Conservation (phyloP, 2,113 vertebrate genomes). For the Polyodon spathula region DNA sequence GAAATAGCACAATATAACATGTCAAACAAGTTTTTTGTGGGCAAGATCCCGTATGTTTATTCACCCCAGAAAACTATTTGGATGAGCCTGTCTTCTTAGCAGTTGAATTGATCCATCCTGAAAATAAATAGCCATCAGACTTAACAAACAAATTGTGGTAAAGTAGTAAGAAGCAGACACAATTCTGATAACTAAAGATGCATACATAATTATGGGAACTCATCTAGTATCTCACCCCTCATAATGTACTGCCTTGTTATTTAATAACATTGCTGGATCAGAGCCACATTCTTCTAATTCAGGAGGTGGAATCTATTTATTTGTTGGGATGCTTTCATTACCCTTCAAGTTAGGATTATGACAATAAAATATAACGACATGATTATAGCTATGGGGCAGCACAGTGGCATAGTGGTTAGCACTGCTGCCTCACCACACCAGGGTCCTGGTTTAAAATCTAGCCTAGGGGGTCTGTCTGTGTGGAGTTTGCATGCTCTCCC, state of each 20-base stretch:
- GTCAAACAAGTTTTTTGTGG: not conserved
- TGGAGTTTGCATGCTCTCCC: no score
- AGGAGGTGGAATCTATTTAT: not conserved
- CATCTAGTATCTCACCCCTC: not conserved
- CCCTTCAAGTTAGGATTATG: not conserved
- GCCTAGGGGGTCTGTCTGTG: no score
- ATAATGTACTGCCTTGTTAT: not conserved
- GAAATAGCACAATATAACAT: no score
- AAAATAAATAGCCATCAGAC: no score
- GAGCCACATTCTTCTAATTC: not conserved
- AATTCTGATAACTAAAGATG: not conserved
- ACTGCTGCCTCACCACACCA: no score
- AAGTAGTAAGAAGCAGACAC: not conserved
- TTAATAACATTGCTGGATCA: not conserved
- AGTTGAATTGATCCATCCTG: no score
- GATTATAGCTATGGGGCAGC: no score
- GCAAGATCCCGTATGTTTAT: not conserved
- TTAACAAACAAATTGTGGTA: no score
- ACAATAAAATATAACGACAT: not conserved
- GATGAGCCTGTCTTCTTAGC: not conserved
- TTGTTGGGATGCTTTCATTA: not conserved
- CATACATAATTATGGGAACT: not conserved
- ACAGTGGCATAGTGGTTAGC: no score
- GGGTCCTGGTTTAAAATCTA: no score
- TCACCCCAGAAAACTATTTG: not conserved